These are phyloP conservation scores for Lanius collurio DNA, from an alignment of 2,113 vertebrate genomes.

Conservation along the genomic window DNA sequence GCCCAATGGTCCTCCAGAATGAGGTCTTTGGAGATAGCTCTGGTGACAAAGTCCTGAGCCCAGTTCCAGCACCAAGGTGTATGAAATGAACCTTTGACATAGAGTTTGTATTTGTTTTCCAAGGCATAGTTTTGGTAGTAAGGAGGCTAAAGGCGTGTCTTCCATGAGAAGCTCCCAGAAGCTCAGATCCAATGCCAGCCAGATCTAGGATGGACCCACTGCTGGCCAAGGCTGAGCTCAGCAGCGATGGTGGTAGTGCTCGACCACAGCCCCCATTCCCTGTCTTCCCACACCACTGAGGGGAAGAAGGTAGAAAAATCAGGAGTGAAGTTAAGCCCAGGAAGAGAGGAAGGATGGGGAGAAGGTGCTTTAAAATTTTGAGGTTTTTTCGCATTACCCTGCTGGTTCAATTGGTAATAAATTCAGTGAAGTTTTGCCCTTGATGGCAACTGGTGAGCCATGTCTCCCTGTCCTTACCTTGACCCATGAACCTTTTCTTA, in stretches of 20 bases:
- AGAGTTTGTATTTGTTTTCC: not conserved
- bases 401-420: not conserved
- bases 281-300: not conserved
- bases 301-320: not conserved
- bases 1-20: not conserved
- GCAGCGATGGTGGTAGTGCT: not conserved
- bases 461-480: not conserved
- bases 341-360: not conserved
- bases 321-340: not conserved
- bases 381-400: not conserved
- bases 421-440: not conserved
- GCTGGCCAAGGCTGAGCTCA: not conserved
- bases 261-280: not conserved
- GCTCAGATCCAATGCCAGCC: not conserved
- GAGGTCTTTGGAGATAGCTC: not conserved
- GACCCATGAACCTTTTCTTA: rapidly evolving
- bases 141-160: not conserved
- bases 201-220: not conserved
- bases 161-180: not conserved
- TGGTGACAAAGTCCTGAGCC: not conserved
- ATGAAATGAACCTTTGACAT: not conserved
- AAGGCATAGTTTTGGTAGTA: not conserved
- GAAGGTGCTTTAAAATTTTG: not conserved
- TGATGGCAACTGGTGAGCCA: not conserved
- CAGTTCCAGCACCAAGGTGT: not conserved